Evolutionary conservation across 2,797 vertebrate species (phyloP).

Genomic region (Danionella dracula): DNA sequence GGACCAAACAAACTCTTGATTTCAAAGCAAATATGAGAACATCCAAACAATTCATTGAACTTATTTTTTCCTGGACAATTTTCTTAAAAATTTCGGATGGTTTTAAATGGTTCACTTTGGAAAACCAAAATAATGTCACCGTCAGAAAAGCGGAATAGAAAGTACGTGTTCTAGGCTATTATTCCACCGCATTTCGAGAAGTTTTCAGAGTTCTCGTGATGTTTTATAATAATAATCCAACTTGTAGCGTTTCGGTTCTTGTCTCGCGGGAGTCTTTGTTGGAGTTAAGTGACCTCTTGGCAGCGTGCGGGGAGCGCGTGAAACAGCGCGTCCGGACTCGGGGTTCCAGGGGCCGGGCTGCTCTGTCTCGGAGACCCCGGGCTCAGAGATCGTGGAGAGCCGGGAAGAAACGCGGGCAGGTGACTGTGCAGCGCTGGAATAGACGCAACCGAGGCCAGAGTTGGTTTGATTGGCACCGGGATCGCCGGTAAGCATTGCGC

Average conservation of each 20-base stretch:
- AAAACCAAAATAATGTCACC: no score
- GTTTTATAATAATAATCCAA: no score
- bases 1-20: no score
- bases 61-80: no score
- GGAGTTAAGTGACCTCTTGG: constrained; percentile 71
- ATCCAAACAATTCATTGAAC: no score
- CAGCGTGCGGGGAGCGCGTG: constrained; percentile 82
- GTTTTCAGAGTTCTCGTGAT: no score
- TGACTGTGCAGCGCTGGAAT: constrained; percentile 83
- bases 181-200: neutral
- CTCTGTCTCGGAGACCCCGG: constrained; percentile 91
- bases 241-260: neutral
- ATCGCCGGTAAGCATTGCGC: constrained; percentile 89
- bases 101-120: no score
- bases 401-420: constrained; percentile 85
- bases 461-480: constrained; percentile 89
- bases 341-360: constrained; percentile 88
- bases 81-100: no score
- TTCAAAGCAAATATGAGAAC: no score
- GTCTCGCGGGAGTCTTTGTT: neutral
- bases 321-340: constrained; percentile 76
- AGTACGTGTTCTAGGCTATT: no score
- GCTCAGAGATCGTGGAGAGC: constrained; percentile 87
- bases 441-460: constrained; percentile 74
- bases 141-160: no score